Base-by-base conservation (phyloP, 1,140 invertebrate genomes). In the Ostrea denselamellosa region DNA sequence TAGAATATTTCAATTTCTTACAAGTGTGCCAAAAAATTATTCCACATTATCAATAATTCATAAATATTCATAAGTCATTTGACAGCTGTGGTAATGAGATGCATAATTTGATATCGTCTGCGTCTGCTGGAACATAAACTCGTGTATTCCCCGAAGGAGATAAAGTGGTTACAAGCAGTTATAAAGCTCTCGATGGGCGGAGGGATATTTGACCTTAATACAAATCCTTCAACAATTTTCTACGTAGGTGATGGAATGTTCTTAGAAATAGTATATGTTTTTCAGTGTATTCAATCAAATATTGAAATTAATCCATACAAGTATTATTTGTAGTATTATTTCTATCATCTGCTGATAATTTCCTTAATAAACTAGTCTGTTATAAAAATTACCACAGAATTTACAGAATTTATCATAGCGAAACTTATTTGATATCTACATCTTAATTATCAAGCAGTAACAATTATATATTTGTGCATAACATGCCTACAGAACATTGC, bases 61-160 rank as follows among this genome's bases (percentile, higher is more conserved):
- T 77, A 77, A 77, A 77, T 77, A 77, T 77, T 77, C 68, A 77
- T 77, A 77, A 77, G 68, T 22, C 12, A 77, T 77, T 77, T 77
- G 68, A 77, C 68, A 77, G 68, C 68, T 77, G 68, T 77, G 68
- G 25, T 77, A 77, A 77, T 77, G 68, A 77, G 68, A 77, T 77
- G 68, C 68, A 77, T 77, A 77, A 77, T 77, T 25, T 34, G 68
- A 77, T 77, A 77, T 77, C 68, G 68, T 77, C 68, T 77, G 68
- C 68, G 68, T 77, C 68, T 77, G 68, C 68, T 77, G 68, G 58
- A 77, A 77, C 28, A 77, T 77, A 25, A 77, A 34, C 68, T 22
- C 68, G 68, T 77, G 68, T 77, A 77, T 77, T 77, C 25, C 22
- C 22, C 10, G 68, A 34, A 28, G 68, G 25, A 77, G 68, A 77